Percentiles rank a stretch among this genome's conserved stretches.
Evolutionary conservation across 2,113 vertebrate species (phyloP).

Genomic region (Indicator indicator): DNA sequence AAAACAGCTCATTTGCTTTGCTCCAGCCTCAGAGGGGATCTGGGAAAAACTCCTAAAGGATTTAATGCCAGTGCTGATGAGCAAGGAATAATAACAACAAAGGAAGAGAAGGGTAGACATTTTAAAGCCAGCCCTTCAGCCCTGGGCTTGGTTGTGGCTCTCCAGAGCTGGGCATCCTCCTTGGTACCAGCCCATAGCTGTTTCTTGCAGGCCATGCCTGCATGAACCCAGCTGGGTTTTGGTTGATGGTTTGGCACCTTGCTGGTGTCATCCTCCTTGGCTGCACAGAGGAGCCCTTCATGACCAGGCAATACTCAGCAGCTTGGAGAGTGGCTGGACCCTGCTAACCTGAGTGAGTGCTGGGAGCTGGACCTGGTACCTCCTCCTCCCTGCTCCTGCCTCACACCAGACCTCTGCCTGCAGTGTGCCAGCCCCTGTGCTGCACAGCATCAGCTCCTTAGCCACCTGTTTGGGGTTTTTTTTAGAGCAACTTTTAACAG

Average conservation of each 20-base stretch:
- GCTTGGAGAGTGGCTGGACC: accelerated
- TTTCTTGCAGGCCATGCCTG: neutral
- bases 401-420: neutral
- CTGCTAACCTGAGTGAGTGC: neutral
- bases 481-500: neutral
- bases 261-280: neutral
- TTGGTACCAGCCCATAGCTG: neutral
- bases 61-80: neutral
- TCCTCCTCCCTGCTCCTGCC: neutral
- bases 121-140: neutral
- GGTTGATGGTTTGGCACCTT: neutral
- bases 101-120: neutral
- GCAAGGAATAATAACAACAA: neutral
- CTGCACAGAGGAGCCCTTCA: neutral
- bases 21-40: neutral
- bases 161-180: accelerated
- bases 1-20: neutral
- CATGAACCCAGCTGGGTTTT: neutral
- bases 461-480: neutral
- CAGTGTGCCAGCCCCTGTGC: neutral
- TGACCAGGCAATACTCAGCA: accelerated
- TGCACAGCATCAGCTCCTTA: neutral
- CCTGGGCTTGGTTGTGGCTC: neutral
- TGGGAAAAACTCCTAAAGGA: neutral
- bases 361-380: neutral